Percentiles rank a stretch among this genome's conserved stretches.
Evolutionary conservation across 2,113 vertebrate genomes (phyloP).

Genomic region (Dipodomys stephensi): DNA sequence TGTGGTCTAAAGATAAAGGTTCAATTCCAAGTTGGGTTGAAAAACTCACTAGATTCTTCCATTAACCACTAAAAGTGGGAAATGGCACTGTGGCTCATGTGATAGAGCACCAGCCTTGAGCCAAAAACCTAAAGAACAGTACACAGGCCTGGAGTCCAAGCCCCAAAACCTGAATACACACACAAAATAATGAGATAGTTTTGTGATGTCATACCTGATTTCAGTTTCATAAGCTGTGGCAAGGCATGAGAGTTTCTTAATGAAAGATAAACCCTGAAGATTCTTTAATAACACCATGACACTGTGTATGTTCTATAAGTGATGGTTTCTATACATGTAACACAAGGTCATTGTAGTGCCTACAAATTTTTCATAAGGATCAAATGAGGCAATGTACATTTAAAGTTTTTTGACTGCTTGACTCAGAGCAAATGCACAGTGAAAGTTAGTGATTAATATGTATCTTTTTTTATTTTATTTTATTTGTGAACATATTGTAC

Average conservation of each 20-base stretch:
- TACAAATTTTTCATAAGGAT: not conserved
- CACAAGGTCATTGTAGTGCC: not conserved
- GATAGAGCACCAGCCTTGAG: too few species aligned
- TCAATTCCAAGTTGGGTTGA: too few species aligned
- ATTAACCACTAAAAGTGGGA: too few species aligned
- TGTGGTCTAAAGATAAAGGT: too few species aligned
- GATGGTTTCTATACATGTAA: not conserved
- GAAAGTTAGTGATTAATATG: conserved; percentile 5
- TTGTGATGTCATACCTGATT: not conserved
- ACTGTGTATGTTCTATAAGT: not conserved
- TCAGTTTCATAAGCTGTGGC: not conserved
- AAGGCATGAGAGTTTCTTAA: not conserved
- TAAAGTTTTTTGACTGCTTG: not conserved
- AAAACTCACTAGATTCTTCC: too few species aligned
- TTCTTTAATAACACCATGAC: not conserved
- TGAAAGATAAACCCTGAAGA: not conserved
- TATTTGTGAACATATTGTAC: too few species aligned
- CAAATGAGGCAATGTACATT: not conserved
- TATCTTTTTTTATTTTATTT: too few species aligned
- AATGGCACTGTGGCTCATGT: too few species aligned
- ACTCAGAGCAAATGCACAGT: not conserved
- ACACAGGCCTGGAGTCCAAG: too few species aligned
- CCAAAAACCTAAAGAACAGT: too few species aligned
- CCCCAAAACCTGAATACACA: too few species aligned
- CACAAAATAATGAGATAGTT: not conserved